These are phyloP conservation scores for Pocillopora damicornis DNA, from an alignment of 64 coral and sea anemone genomes.

Conservation along the genomic window DNA sequence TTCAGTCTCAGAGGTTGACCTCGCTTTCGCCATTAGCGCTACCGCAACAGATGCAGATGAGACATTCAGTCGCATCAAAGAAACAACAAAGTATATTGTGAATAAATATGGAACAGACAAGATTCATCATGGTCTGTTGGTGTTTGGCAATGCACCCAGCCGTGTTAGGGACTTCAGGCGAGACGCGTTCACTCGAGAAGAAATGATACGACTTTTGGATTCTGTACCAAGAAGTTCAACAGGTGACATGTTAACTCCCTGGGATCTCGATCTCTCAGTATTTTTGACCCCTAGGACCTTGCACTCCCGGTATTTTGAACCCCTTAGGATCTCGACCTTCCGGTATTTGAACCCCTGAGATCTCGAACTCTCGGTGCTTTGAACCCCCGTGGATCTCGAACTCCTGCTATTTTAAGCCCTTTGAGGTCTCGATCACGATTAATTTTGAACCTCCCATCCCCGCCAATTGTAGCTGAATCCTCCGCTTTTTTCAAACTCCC, in stretches of 20 bases:
- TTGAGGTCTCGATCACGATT: too few species aligned
- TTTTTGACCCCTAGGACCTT: too few species aligned
- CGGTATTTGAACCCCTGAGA: too few species aligned
- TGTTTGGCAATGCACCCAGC: constrained; percentile 4
- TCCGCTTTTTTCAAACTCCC: too few species aligned
- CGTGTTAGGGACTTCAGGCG: background rate
- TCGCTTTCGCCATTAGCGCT: constrained; percentile 27
- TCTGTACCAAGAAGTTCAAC: constrained; percentile 13
- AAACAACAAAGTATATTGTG: constrained; percentile 30
- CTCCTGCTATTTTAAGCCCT: too few species aligned
- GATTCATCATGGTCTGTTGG: constrained; percentile 23
- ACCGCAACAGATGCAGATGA: constrained; percentile 18
- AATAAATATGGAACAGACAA: constrained; percentile 21
- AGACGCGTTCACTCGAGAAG: constrained; percentile 6
- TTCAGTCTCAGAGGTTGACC: constrained; percentile 32
- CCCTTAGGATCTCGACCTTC: too few species aligned
- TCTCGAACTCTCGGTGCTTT: too few species aligned
- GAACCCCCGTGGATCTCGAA: too few species aligned
- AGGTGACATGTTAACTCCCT: constrained; percentile 1
- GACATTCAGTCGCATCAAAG: constrained; percentile 21
- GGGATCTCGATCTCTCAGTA: too few species aligned
- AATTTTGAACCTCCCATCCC: too few species aligned
- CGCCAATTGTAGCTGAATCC: too few species aligned
- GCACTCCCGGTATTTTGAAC: too few species aligned
- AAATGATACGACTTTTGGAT: constrained; percentile 5